Percentiles rank a stretch among this genome's conserved stretches.
These are phyloP conservation scores for Drosophila acutilabella DNA, from an alignment of 2,888 invertebrate genomes.

Conservation along the genomic window DNA sequence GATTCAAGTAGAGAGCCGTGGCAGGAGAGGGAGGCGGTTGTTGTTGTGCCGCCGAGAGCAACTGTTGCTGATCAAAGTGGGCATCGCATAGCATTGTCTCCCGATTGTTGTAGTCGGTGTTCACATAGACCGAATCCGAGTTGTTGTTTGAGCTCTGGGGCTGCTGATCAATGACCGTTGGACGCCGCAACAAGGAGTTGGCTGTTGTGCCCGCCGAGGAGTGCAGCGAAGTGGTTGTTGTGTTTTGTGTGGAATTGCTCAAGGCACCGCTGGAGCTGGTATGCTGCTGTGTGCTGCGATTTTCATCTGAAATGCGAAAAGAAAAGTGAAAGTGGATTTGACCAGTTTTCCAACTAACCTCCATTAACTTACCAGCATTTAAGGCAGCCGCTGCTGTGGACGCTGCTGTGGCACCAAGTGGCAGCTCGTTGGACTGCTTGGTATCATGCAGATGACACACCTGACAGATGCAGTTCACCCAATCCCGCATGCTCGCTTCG, in stretches of 20 bases:
- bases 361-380: constrained; percentile 48
- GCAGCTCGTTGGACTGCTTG: constrained; percentile 83
- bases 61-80: constrained; percentile 75
- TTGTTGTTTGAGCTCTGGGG: constrained; percentile 52
- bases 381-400: constrained; percentile 33
- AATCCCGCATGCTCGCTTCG: constrained; percentile 96
- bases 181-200: constrained; percentile 37
- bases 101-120: constrained; percentile 84
- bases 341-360: constrained; percentile 23
- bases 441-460: constrained; percentile 93
- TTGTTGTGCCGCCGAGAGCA: constrained; percentile 70
- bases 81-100: constrained; percentile 82
- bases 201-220: constrained; percentile 66
- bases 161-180: constrained; percentile 48
- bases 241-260: constrained; percentile 76
- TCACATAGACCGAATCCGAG: constrained; percentile 83
- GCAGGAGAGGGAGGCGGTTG: constrained; percentile 75
- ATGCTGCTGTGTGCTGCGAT: constrained; percentile 66
- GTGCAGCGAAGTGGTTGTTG: constrained; percentile 77
- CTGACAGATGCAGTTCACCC: constrained; percentile 97
- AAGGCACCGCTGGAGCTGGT: constrained; percentile 67
- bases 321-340: constrained; percentile 42
- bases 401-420: constrained; percentile 61
- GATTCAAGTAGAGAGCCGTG: constrained; percentile 76
- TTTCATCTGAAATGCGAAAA: constrained; percentile 65